These are phyloP conservation scores for Furnarius figulus DNA, from an alignment of 2,113 vertebrate species.

Conservation along the genomic window DNA sequence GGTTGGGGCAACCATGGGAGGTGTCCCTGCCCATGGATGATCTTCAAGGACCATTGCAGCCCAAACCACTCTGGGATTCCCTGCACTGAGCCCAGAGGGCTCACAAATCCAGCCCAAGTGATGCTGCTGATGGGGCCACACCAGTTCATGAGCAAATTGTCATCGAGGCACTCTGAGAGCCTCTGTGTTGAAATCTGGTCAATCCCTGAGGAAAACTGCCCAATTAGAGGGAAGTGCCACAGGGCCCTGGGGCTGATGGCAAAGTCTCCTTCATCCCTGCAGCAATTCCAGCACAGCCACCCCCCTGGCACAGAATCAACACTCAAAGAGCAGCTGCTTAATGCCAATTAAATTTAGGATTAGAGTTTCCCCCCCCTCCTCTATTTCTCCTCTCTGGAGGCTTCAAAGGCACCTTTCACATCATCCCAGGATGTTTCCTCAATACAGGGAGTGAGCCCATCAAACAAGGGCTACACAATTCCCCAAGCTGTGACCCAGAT, in stretches of 20 bases:
- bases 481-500: slow-evolving; percentile 26
- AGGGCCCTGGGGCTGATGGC: not conserved
- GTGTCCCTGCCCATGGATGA: not conserved
- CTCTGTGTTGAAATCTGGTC: not conserved
- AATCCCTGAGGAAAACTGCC: not conserved
- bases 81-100: not conserved
- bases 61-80: not conserved
- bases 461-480: not conserved
- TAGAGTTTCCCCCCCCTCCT: accelerated
- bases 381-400: not conserved
- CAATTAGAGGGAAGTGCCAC: not conserved
- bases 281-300: not conserved
- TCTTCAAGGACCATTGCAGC: not conserved
- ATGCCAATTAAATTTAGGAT: not conserved
- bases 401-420: slow-evolving; percentile 51
- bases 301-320: accelerated
- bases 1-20: accelerated
- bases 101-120: not conserved
- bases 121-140: accelerated
- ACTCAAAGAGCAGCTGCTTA: not conserved
- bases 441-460: slow-evolving; percentile 5
- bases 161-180: not conserved
- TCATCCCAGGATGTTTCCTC: not conserved
- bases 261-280: not conserved
- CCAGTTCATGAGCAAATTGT: not conserved